Percentiles rank a stretch among this genome's conserved stretches.
These are phyloP conservation scores for Osmerus mordax DNA, from an alignment of 2,113 vertebrate species.

Conservation along the genomic window DNA sequence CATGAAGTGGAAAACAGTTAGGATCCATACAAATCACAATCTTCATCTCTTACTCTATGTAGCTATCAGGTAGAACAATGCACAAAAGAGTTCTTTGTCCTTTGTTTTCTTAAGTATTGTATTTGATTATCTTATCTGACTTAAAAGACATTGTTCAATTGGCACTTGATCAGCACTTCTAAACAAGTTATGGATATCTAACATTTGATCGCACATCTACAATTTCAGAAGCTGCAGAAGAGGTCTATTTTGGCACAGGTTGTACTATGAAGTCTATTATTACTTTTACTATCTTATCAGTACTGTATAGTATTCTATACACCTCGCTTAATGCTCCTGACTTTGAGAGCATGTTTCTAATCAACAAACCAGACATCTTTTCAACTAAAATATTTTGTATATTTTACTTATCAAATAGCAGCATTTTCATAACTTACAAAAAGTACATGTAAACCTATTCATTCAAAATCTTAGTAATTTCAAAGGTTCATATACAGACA, in stretches of 20 bases:
- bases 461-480: constrained; percentile 72
- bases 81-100: constrained; percentile 51
- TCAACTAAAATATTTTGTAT: constrained; percentile 64
- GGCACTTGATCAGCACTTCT: constrained; percentile 81
- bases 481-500: constrained; percentile 73
- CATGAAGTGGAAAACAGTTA: constrained; percentile 75
- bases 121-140: constrained; percentile 51
- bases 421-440: constrained; percentile 75
- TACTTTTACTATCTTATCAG: constrained; percentile 61
- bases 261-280: constrained; percentile 69
- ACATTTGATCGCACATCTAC: constrained; percentile 65
- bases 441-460: constrained; percentile 68
- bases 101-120: constrained; percentile 47
- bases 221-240: constrained; percentile 61
- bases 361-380: constrained; percentile 74
- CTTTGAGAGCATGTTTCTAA: constrained; percentile 68
- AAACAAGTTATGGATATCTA: constrained; percentile 73
- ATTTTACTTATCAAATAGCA: constrained; percentile 79
- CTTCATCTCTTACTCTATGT: constrained; percentile 75
- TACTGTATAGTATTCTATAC: constrained; percentile 72
- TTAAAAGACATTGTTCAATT: constrained; percentile 76
- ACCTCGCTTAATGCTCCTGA: constrained; percentile 72
- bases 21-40: constrained; percentile 76
- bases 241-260: constrained; percentile 77
- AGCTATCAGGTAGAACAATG: constrained; percentile 70